Base-by-base conservation (phyloP, 2,113 vertebrate species). In the Xyliphius kryptos region DNA sequence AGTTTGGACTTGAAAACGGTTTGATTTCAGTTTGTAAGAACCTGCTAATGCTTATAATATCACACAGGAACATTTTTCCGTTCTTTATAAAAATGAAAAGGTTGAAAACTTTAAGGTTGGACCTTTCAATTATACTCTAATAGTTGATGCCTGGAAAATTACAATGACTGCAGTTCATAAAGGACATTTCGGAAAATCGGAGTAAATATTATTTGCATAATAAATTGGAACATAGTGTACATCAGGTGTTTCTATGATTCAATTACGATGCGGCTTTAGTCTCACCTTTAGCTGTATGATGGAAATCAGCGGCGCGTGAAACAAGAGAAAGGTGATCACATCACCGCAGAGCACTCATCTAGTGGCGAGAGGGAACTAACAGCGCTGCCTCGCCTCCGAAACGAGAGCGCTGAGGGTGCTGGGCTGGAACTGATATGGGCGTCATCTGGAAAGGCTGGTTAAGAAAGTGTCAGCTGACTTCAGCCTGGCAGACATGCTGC, bases 371-470 rank as follows among this genome's bases (percentile, higher is more conserved):
- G 12, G 10, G 36, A 50, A 49, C 52, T 46, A 43, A 20, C 41
- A 20, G 10, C 17, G 52, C 37, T 26, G 16, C 68, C 64, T 61
- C 61, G 61, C 52, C 74, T 67, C 74, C 67, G 73, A 72, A 75
- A 74, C 61, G 74, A 77, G 76, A 77, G 71, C 61, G 69, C 66
- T 83, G 79, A 79, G 67, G 82, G 74, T 83, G 77, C 76, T 85
- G 80, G 77, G 71, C 79, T 74, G 79, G 76, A 82, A 85, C 83
- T 79, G 83, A 88, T 81, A 79, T 37, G 80, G 74, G 80, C 79
- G 85, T 86, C 83, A 83, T 85, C 77, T 85, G 81, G 77, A 82
- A 74, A 76, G 83, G 77, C 78, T 81, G 79, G 78, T 86, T 82
- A 85, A 77, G 74, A 75, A 69, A 66, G 82, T 80, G 81, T 82